Percentiles rank a stretch among this genome's conserved stretches.
phyloP scores from a whole-genome alignment of 2,888 invertebrate species.

The Drosophila fulvimacula region DNA sequence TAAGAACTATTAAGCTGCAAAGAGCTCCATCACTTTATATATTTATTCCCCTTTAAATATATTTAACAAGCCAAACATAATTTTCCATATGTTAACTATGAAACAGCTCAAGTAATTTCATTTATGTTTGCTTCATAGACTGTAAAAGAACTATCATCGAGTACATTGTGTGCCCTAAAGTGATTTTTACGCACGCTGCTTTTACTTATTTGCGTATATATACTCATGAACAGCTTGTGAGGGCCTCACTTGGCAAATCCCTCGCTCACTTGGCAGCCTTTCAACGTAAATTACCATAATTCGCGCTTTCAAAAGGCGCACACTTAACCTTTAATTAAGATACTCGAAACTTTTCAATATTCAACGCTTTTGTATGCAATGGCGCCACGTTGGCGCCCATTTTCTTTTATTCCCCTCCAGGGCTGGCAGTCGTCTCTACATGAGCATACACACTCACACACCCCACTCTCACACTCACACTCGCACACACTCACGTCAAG shows the following conservation, averaged over 20 bases:
- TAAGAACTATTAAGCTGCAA: not conserved
- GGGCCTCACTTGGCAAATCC: constrained; percentile 4
- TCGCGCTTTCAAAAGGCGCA: constrained; percentile 65
- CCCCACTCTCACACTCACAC: not conserved
- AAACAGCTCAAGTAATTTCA: constrained; percentile 3
- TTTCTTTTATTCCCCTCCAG: constrained; percentile 12
- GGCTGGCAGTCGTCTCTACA: constrained; percentile 20
- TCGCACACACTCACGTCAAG: constrained; percentile 51
- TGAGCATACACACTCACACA: constrained; percentile 1
- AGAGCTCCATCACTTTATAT: not conserved
- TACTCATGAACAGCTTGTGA: not conserved
- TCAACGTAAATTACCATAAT: constrained; percentile 75
- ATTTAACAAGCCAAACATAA: not conserved
- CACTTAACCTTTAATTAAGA: constrained; percentile 78
- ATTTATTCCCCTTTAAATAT: not conserved
- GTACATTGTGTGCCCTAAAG: constrained; percentile 10
- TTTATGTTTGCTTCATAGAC: constrained; percentile 7
- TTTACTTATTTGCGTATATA: constrained; percentile 12
- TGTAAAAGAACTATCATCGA: constrained; percentile 12
- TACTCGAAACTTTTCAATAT: constrained; percentile 76
- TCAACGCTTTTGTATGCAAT: constrained; percentile 58
- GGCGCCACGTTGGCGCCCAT: constrained; percentile 62
- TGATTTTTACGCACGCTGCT: constrained; percentile 23
- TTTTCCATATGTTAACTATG: not conserved
- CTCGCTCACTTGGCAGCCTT: constrained; percentile 49